Conservation (phyloP, 1,140 invertebrate genomes). For the Ips typographus region DNA sequence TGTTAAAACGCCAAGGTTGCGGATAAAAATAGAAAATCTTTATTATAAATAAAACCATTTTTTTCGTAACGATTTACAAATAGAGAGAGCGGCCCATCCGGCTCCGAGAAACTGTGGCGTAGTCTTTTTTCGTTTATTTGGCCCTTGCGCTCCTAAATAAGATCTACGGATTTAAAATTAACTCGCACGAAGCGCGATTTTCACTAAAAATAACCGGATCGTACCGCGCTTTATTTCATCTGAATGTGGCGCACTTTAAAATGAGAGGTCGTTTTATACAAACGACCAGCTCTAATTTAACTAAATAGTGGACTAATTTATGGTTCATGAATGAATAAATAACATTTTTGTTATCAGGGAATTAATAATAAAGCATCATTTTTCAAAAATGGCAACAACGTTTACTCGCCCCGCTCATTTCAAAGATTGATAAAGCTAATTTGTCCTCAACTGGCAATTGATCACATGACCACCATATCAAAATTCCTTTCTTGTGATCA, state of each 20-base stretch:
- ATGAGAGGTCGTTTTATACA: neutral
- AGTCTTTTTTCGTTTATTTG: constrained; percentile 26
- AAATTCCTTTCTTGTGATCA: no score
- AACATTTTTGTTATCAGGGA: no score
- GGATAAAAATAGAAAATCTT: constrained; percentile 52
- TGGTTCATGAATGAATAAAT: no score
- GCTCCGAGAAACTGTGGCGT: constrained; percentile 24
- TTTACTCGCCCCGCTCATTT: no score
- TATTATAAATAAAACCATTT: constrained; percentile 53
- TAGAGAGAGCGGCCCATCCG: constrained; percentile 25
- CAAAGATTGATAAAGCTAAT: no score
- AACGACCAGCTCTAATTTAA: neutral
- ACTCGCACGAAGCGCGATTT: constrained; percentile 8
- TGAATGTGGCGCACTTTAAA: neutral
- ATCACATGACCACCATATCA: no score
- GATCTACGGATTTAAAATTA: constrained; percentile 27
- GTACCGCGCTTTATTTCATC: neutral
- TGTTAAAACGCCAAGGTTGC: constrained; percentile 51
- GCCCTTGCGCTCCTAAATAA: constrained; percentile 25
- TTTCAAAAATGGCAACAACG: no score
- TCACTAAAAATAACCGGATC: constrained; percentile 19
- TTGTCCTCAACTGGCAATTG: no score
- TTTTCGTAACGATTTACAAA: constrained; percentile 46
- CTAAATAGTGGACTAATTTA: no score
- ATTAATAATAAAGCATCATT: no score